phyloP scores from a whole-genome alignment of 2,797 vertebrate species.

The Bovichtus variegatus region DNA sequence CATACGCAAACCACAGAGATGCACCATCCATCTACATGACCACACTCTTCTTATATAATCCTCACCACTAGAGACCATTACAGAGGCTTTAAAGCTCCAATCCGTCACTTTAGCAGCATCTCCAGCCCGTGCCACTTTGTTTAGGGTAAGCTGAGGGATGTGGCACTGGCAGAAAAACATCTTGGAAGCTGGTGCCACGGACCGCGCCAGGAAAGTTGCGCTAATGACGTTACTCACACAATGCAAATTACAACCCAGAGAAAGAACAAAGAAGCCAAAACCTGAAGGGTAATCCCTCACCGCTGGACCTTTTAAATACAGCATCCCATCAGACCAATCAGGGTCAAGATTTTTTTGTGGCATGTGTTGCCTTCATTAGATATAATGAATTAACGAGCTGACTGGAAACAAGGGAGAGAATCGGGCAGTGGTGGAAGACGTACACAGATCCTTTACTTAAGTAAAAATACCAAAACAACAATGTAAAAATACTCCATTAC shows the following conservation, averaged over 20 bases:
- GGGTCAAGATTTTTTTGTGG: neutral
- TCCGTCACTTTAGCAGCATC: constrained; percentile 66
- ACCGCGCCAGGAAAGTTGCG: constrained; percentile 52
- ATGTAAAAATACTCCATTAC: too few relatives aligned
- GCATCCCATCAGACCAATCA: constrained; percentile 3
- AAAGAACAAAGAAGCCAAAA: constrained; percentile 24
- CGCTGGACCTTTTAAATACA: neutral
- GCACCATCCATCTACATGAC: constrained; percentile 42
- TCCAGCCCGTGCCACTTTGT: constrained; percentile 59
- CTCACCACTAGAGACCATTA: constrained; percentile 63
- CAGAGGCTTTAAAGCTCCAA: constrained; percentile 56
- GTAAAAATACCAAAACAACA: too few relatives aligned
- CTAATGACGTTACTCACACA: constrained; percentile 9
- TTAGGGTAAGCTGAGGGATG: constrained; percentile 59
- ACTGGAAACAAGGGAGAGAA: neutral
- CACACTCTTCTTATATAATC: constrained; percentile 68
- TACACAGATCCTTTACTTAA: too few relatives aligned
- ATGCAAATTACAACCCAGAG: neutral
- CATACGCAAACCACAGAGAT: constrained; percentile 44
- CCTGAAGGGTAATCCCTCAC: neutral
- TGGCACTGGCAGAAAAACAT: constrained; percentile 32
- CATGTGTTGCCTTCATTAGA: constrained; percentile 1
- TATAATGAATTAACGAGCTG: neutral
- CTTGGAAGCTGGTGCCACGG: constrained; percentile 24
- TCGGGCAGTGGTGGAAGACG: too few relatives aligned